These are phyloP conservation scores for Barypeithes pellucidus DNA, from an alignment of 2,888 invertebrate species.

Conservation along the genomic window DNA sequence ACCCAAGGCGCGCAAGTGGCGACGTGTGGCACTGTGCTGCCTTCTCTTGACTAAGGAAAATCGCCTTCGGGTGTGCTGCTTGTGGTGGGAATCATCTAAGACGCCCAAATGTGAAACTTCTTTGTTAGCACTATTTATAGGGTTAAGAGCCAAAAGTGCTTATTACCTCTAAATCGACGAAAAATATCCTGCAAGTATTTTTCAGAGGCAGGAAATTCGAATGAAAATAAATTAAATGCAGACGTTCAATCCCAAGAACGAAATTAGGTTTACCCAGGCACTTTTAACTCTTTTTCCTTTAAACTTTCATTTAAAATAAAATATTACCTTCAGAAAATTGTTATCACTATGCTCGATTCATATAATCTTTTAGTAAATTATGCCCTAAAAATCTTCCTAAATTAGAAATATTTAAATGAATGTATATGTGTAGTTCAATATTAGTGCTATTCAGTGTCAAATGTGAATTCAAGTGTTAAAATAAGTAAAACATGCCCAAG, in stretches of 20 bases:
- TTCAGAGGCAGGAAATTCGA: no score
- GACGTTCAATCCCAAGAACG: no score
- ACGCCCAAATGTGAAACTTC: slow-evolving; percentile 12
- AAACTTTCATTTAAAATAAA: no score
- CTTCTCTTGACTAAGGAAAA: slow-evolving; percentile 31
- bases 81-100: slow-evolving; percentile 34
- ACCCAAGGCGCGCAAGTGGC: slow-evolving; percentile 45
- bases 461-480: slow-evolving; percentile 13
- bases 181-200: no score
- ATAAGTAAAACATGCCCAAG: slow-evolving; percentile 27
- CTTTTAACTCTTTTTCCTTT: no score
- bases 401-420: neutral
- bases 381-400: neutral
- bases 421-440: neutral
- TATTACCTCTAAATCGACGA: no score
- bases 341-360: no score
- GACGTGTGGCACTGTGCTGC: slow-evolving; percentile 35
- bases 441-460: slow-evolving; percentile 6
- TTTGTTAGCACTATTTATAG: slow-evolving; percentile 4
- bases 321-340: no score
- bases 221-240: no score
- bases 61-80: slow-evolving; percentile 38
- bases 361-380: neutral
- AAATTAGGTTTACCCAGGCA: no score
- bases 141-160: neutral